A percentile compares a stretch with the other conserved stretches of the same genome.
phyloP scores from a whole-genome alignment of 23 tunicate genomes.

The Trididemnum clinides region DNA sequence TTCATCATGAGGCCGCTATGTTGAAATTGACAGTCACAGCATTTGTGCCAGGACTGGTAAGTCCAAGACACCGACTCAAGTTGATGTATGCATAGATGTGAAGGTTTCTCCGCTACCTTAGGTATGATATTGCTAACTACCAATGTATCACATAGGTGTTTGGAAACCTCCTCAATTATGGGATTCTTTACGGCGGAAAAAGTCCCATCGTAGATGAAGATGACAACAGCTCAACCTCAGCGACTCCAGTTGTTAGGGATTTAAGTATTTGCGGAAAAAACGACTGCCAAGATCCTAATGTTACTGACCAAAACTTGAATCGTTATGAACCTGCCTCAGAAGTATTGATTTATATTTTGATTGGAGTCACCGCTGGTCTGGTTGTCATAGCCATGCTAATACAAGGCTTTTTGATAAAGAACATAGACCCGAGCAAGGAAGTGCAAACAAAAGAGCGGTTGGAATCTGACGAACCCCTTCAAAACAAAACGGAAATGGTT shows the following conservation, averaged over 20 bases:
- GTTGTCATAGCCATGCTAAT: slow-evolving; percentile 35
- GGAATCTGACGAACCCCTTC: not conserved
- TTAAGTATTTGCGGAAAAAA: slow-evolving; percentile 52
- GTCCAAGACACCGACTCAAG: too few species aligned
- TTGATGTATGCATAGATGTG: too few species aligned
- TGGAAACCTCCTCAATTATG: slow-evolving; percentile 56
- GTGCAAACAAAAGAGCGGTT: not conserved
- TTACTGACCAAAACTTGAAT: slow-evolving; percentile 26
- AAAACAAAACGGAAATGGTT: too few species aligned
- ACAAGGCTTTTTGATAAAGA: not conserved
- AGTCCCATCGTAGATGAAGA: not conserved
- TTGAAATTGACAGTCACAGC: too few species aligned
- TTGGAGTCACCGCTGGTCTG: slow-evolving; percentile 39
- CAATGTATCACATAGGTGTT: slow-evolving; percentile 28
- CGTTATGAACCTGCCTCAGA: slow-evolving; percentile 46
- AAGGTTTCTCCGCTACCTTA: too few species aligned
- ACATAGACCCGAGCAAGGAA: not conserved
- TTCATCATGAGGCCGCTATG: too few species aligned
- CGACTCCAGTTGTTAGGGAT: slow-evolving; percentile 1
- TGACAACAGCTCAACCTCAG: not conserved
- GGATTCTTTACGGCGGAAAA: slow-evolving; percentile 47
- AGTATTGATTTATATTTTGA: slow-evolving; percentile 14
- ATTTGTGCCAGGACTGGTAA: too few species aligned
- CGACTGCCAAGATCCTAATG: slow-evolving; percentile 75
- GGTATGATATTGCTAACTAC: too few species aligned